Evolutionary conservation across 2,888 invertebrate species (phyloP).

Genomic region (Phengaris alcon): DNA sequence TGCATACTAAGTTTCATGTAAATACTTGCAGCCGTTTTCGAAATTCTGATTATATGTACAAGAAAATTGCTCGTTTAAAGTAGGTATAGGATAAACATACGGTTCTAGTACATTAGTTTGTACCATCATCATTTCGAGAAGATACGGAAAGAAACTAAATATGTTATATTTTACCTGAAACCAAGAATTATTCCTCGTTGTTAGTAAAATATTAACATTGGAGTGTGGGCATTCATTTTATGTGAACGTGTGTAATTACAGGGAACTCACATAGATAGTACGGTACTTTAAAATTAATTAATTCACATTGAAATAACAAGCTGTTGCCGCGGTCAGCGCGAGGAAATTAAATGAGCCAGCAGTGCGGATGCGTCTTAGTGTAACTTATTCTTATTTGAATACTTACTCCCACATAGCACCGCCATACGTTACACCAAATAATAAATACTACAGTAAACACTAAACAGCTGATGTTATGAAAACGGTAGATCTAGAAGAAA

Average conservation of each 20-base stretch:
- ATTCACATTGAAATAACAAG: constrained; percentile 58
- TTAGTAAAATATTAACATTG: neutral
- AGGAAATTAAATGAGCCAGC: constrained; percentile 65
- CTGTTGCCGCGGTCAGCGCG: constrained; percentile 59
- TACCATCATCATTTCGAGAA: neutral
- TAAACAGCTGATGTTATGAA: neutral
- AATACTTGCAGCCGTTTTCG: too few relatives aligned
- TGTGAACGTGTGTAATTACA: constrained; percentile 26
- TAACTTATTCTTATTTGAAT: constrained; percentile 49
- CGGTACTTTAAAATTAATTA: constrained; percentile 28
- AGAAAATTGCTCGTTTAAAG: neutral
- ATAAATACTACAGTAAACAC: neutral
- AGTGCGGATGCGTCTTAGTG: constrained; percentile 49
- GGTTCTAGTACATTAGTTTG: neutral
- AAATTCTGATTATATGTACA: too few relatives aligned
- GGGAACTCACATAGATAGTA: constrained; percentile 15
- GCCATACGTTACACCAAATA: neutral
- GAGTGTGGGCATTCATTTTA: constrained; percentile 8
- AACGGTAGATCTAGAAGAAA: neutral
- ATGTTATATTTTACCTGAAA: neutral
- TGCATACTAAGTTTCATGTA: too few relatives aligned
- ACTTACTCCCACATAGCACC: constrained; percentile 22
- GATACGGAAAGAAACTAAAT: neutral
- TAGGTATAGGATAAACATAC: neutral
- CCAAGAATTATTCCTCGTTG: neutral